Evolutionary conservation across 2,888 invertebrate species (phyloP), one percentile per base, ranked within the genome.

Genomic region (Sphinx pinastri): DNA sequence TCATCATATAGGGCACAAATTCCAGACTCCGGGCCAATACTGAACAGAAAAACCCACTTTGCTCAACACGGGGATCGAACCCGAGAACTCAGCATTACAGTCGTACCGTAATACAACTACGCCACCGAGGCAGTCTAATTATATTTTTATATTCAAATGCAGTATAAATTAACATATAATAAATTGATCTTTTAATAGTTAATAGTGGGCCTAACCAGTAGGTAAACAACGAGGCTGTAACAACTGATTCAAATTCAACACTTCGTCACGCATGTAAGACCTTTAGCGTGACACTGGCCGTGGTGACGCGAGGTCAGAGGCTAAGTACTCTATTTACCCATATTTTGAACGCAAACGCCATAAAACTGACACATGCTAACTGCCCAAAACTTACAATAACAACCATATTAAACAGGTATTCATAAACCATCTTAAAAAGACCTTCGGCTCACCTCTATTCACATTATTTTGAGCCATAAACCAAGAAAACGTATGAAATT

Each of bases 321-420:
- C 19, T 19, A 49, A 47, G 55, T 58, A 68, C 58, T 68, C 57
- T 49, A 63, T 63, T 49, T 63, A 63, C 19, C 63, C 19, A 14
- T 49, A 68, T 51, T 10, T 68, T 49, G 49, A 38, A 31, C 68
- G 49, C 16, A 14, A 47, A n/a, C 49, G 7, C 54, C n/a, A 52
- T 54, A 67, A 67, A 54, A 54, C 38, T 51, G 7, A 16, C 38
- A 47, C 11, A 31, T 31, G 49, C 31, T 47, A 57, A 31, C 49
- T 55, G 51, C 16, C 14, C 52, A 51, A 51, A 52, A 59, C 4
- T 38, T 10, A 69, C 45, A 38, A 47, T 63, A 54, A 38, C 52
- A 69, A 69, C 54, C 54, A 69, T 60, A 63, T 63, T 70, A 60
- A 66, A 73, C 80, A 77, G 72, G 75, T 77, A 79, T 74, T 77